Base-by-base conservation (phyloP, 2,113 vertebrate genomes). In the Tachycineta bicolor region DNA sequence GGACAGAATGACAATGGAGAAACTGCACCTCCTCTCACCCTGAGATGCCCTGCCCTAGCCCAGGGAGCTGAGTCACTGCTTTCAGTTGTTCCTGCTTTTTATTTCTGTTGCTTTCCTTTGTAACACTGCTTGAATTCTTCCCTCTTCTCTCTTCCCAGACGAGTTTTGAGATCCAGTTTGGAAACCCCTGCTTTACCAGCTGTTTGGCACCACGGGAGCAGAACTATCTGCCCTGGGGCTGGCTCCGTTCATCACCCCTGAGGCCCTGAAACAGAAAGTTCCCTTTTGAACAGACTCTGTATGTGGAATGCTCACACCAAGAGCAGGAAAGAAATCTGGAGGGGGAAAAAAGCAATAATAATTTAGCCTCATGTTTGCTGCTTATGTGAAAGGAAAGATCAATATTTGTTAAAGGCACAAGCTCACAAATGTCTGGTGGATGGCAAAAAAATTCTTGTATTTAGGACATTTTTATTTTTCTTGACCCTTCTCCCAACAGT, bases 1-100 rank as follows among this genome's bases (percentile, higher is more conserved):
- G 26, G 16, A 24, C 49, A 77, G 5, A 44, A 19, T 10, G 10
- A 21, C 8, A 9, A 8, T 1, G 0, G 1, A 81, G 46, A 74
- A 62, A 37, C 13, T 49, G 26, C 9, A 5, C 7, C 8, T 29
- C 33, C 20, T 29, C 8, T 29, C 9, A 6, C 20, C 21, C 20
- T 71, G 33, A 4, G 3, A 2, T 12, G 10, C 26, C 13, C 37
- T 64, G 29, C 14, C 33, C 6, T 21, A 33, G 9, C 44, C 22
- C 11, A 46, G 37, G 11, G 15, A 21, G 62, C 50, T 28, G 10
- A 75, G 50, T 8, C 24, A 14, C 47, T 44, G 14, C n/a, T 41
- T 91, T 22, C 15, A 7, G 0, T 31, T 47, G 21, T 29, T 77
- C 53, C 12, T 53, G 8, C 5, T 50, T 53, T 78, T 65, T 41